Evolutionary conservation across 2,888 invertebrate genomes (phyloP), one percentile per base, ranked within the genome.

Genomic region (Rutpela maculata): DNA sequence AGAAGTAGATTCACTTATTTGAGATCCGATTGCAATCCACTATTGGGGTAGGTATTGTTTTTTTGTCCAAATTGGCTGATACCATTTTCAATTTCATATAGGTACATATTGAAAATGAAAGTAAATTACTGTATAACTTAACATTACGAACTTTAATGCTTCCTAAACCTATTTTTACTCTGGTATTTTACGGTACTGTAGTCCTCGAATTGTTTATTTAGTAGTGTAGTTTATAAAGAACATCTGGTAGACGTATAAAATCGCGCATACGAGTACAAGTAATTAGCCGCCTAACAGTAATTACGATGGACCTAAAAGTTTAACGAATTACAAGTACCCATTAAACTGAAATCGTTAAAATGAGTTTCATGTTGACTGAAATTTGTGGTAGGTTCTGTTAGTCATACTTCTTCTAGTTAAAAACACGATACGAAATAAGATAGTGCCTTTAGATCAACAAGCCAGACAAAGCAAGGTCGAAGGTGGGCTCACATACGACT

Each of bases 401-500:
- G 15, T 50, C 50, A 50, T 50, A 50, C 50, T 50, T 50, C 50
- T 50, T 50, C 50, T 4, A 43, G 0, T 6, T n/a, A 6, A 50
- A 35, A 35, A 50, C n/a, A 50, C 5, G 50, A 50, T 50, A 50
- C 15, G 50, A 50, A 50, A 50, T 50, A 50, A 2, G 50, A 50
- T 15, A 50, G n/a, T n/a, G 15, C 50, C n/a, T 50, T 50, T 50
- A 50, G 50, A 50, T 50, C 50, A 50, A 15, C 15, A 43, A 65
- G 17, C 38, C 65, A 65, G 65, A 65, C 65, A 65, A 65, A 38
- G 65, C 65, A 65, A 65, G 65, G 65, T 65, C 65, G 65, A 65
- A 65, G 65, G 65, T 65, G 65, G 35, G 35, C 43, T 35, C 43
- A 35, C 12, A 31, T 38, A 38, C 65, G 38, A 65, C 65, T 43